These are phyloP conservation scores for Cossypha polioptera DNA, from an alignment of 2,797 vertebrate species.

Conservation along the genomic window DNA sequence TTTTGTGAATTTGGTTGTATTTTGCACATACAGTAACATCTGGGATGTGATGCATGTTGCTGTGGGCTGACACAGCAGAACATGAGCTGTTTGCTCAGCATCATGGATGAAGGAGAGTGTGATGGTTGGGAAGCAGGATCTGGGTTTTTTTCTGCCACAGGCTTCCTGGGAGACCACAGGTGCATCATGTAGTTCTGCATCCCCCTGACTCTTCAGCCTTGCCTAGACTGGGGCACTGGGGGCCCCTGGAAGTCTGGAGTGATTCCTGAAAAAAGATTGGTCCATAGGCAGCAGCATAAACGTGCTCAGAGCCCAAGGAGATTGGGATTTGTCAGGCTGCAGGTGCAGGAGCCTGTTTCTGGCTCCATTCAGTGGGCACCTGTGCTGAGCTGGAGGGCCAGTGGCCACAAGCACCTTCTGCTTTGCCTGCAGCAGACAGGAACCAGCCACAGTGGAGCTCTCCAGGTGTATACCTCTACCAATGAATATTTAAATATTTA, in stretches of 20 bases:
- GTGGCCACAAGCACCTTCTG: accelerated
- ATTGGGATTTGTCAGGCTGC: background rate
- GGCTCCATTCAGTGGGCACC: background rate
- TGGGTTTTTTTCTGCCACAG: background rate
- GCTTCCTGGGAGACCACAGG: background rate
- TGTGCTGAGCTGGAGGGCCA: too few relatives aligned
- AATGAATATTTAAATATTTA: background rate
- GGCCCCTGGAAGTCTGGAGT: background rate
- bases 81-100: background rate
- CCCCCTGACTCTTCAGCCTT: background rate
- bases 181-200: background rate
- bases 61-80: background rate
- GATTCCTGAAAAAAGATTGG: background rate
- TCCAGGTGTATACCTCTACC: background rate
- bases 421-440: background rate
- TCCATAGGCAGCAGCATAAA: background rate
- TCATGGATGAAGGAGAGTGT: accelerated
- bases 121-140: background rate
- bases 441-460: background rate
- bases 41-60: background rate
- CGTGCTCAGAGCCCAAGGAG: background rate
- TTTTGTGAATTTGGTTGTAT: background rate
- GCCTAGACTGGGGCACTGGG: too few relatives aligned
- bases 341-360: background rate
- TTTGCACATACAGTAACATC: background rate